Conservation (phyloP, 2,888 invertebrate genomes). For the Anthrax anthrax region DNA sequence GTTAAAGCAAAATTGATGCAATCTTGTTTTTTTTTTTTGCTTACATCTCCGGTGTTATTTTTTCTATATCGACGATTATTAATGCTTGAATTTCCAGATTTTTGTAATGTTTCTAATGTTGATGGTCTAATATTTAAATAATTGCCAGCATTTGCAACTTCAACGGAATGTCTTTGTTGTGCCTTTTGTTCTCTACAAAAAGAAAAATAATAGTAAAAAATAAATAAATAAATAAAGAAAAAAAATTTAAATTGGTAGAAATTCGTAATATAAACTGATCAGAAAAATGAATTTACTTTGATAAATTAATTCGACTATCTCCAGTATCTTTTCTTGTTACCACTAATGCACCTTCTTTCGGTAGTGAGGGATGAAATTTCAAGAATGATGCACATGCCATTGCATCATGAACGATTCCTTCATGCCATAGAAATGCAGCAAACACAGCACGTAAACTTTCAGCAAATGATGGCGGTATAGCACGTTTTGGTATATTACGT, state of each 20-base stretch:
- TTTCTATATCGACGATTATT: slow-evolving; percentile 51
- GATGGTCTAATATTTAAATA: slow-evolving; percentile 68
- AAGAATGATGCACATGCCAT: slow-evolving; percentile 96
- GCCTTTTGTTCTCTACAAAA: slow-evolving; percentile 41
- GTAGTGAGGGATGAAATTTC: slow-evolving; percentile 79
- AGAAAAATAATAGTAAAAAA: neutral
- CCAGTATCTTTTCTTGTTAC: slow-evolving; percentile 45
- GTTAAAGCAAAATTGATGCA: no score
- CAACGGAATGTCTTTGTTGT: slow-evolving; percentile 74
- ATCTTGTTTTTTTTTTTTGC: no score
- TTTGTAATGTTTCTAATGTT: slow-evolving; percentile 59
- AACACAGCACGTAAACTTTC: slow-evolving; percentile 89
- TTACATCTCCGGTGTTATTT: slow-evolving; percentile 15
- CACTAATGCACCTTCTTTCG: slow-evolving; percentile 64
- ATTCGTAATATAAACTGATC: no score
- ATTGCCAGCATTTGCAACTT: slow-evolving; percentile 57
- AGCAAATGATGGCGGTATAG: slow-evolving; percentile 82
- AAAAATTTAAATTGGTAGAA: no score
- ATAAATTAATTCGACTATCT: slow-evolving; percentile 24
- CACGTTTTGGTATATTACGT: slow-evolving; percentile 47
- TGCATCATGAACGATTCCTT: slow-evolving; percentile 91
- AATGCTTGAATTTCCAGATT: slow-evolving; percentile 65
- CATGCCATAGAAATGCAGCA: slow-evolving; percentile 94
- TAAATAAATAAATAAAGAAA: no score
- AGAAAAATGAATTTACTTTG: slow-evolving; percentile 20